phyloP scores from a whole-genome alignment of 1,140 invertebrate species.

The Probaryconus sp. region DNA sequence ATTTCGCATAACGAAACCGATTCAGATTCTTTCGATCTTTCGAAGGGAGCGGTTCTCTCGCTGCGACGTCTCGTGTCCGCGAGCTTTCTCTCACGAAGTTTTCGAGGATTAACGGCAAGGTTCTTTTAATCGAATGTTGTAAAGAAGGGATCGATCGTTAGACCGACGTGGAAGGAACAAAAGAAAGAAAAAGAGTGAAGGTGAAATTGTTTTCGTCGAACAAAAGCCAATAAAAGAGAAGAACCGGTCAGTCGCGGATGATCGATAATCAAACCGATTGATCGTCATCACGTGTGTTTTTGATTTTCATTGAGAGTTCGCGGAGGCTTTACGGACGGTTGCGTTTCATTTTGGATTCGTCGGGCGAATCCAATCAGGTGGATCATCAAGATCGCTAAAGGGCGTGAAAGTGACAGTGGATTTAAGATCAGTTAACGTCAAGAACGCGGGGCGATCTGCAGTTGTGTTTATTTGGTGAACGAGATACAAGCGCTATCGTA shows the following conservation, averaged over 20 bases:
- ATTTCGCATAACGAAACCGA: constrained; percentile 53
- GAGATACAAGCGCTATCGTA: neutral
- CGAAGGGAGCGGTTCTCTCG: constrained; percentile 67
- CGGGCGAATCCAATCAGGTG: too few species aligned
- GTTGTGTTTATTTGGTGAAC: constrained; percentile 4
- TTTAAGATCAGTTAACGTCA: constrained; percentile 60
- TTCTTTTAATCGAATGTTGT: neutral
- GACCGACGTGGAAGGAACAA: too few species aligned
- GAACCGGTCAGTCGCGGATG: too few species aligned
- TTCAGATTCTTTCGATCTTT: constrained; percentile 70
- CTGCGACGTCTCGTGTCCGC: constrained; percentile 12
- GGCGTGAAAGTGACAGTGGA: constrained; percentile 65
- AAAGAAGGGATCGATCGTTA: too few species aligned
- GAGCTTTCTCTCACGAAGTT: neutral
- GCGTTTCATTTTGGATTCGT: too few species aligned
- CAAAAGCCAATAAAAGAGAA: too few species aligned
- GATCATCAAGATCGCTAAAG: constrained; percentile 5
- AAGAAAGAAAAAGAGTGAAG: too few species aligned
- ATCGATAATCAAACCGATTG: too few species aligned
- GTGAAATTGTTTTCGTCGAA: too few species aligned
- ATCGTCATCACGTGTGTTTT: too few species aligned
- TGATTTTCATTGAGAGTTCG: too few species aligned
- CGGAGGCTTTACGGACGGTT: too few species aligned
- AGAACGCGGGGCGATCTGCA: constrained; percentile 46
- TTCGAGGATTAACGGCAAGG: neutral